Base-by-base conservation (phyloP, 2,113 vertebrate genomes). In the Aptenodytes patagonicus region DNA sequence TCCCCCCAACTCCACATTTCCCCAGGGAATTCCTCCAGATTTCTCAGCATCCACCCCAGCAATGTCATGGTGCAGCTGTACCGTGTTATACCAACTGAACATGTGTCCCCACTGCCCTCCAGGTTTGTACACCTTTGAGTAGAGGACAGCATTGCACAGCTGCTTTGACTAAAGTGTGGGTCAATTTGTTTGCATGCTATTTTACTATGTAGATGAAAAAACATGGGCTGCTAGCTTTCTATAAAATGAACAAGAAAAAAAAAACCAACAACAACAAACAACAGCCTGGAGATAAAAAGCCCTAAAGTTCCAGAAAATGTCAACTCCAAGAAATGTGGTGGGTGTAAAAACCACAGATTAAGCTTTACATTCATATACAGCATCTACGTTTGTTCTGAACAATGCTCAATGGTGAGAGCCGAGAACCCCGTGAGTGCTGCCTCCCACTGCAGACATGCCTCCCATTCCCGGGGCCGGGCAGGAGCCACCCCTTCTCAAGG, bases 391-490 rank as follows among this genome's bases (percentile, higher is more conserved):
- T 89, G 54, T 70, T 89, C 64, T 66, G 62, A 92, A 91, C 73
- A 93, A 57, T 51, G 66, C 46, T 82, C 71, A 87, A 13, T 96
- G 82, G 82, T 26, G 69, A 58, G 93, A 80, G 55, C 28, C 2
- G 16, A n/a, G 46, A 94, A 32, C 66, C 19, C 60, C 0, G 4
- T 31, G 32, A 88, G 91, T 2, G 2, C 82, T 94, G 75, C 97
- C 96, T 98, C 97, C 97, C 93, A 98, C 98, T 25, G 36, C 2
- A 1, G 82, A 87, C 97, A 89, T 98, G 88, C 83, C 77, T 97
- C 84, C 80, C 94, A 96, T 98, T 97, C 97, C 94, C 61, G 11
- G 29, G 76, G 9, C 68, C 1, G 42, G 82, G 76, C 75, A 97
- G 94, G 79, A 89, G 75, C 80, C 38, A 34, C 42, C 36, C 13